Base-by-base conservation (phyloP, 1,140 invertebrate species). In the Diploscapter pachys region DNA sequence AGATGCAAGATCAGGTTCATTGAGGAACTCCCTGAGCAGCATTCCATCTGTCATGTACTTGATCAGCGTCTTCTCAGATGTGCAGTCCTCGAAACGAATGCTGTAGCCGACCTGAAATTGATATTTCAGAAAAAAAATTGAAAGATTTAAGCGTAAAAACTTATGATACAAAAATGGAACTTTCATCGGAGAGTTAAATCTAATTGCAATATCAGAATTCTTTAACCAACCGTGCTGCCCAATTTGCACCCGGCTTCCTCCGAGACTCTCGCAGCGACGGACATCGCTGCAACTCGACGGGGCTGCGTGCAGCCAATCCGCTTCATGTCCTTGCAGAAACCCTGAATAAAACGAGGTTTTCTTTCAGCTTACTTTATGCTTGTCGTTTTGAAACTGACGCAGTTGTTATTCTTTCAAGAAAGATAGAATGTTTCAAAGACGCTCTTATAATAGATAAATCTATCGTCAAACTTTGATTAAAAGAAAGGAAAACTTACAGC, bases 31-130 rank as follows among this genome's bases (percentile, higher is more conserved):
- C 84, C 96, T 89, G 65, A 99, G 91, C 63, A 99, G 86, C 83
- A 97, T 99, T 85, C 97, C 97, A 88, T 99, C 97, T 61, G 97
- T 99, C 96, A 99, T 98, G 82, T 99, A 99, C 87, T 99, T 99
- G n/a, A 99, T 91, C 4, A 90, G 82, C 4, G 89, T 89, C 48
- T 90, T 90, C 81, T 91, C 90, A 48, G 90, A 91, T 3, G 91
- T 92, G 82, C 91, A 92, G 84, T 92, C 91, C 86, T 92, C 92
- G 88, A 92, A 92, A 77, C 92, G 86, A 78, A 92, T 92, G 79
- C 89, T 90, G 85, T 92, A 92, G 5, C 91, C 91, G 70, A 92
- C 91, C 88, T 91, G 86, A 56, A 74, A 82, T 81, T 61, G 71
- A 52, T 54, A 11, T 56, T 48, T 64, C 9, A 65, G 53, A 66